Evolutionary conservation across 1,140 invertebrate genomes (phyloP).

Genomic region (Nebria ingens): DNA sequence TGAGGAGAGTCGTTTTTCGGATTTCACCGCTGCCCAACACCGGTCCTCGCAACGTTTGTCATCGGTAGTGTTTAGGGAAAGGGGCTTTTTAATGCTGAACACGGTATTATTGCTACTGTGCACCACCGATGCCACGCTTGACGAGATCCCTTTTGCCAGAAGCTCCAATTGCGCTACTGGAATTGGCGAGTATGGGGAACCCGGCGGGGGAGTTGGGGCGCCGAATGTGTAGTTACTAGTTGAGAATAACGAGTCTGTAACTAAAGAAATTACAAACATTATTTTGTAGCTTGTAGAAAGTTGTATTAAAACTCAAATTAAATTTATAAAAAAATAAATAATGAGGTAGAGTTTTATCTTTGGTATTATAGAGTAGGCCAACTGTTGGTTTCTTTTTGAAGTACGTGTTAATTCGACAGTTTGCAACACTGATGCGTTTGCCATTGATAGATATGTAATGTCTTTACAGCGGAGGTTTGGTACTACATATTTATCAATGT

Average conservation of each 20-base stretch:
- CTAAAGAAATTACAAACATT: too few relatives aligned
- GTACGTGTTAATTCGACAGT: too few relatives aligned
- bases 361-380: too few relatives aligned
- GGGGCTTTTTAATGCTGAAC: not conserved
- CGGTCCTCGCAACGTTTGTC: conserved; percentile 16
- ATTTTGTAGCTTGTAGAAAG: too few relatives aligned
- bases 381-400: too few relatives aligned
- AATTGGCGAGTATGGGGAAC: conserved; percentile 58
- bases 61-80: not conserved
- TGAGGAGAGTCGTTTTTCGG: conserved; percentile 11
- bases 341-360: too few relatives aligned
- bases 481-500: too few relatives aligned
- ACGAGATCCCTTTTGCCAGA: conserved; percentile 38
- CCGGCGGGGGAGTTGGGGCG: conserved; percentile 53
- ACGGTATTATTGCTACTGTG: not conserved
- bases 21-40: conserved; percentile 30
- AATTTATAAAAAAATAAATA: too few relatives aligned
- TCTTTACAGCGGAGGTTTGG: too few relatives aligned
- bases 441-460: too few relatives aligned
- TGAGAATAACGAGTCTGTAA: conserved; percentile 56
- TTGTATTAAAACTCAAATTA: too few relatives aligned
- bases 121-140: conserved; percentile 14
- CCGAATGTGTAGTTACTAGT: conserved; percentile 49
- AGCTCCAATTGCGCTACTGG: conserved; percentile 49
- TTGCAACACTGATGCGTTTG: too few relatives aligned